These are phyloP conservation scores for Lutraria lutraria DNA, from an alignment of 2,888 invertebrate species.

Conservation along the genomic window DNA sequence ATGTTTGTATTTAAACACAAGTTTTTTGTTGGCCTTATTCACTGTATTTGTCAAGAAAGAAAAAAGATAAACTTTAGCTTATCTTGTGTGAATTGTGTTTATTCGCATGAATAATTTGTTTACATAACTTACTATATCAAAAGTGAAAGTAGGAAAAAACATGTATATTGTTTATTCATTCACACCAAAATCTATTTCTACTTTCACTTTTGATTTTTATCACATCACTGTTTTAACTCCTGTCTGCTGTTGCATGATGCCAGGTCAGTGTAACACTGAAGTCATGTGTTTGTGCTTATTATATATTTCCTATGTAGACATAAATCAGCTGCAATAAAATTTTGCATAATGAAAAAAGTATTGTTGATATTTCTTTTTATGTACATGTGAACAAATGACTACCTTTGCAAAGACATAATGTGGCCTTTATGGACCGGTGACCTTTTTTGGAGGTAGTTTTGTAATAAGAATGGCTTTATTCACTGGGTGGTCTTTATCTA, in stretches of 20 bases:
- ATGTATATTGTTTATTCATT: neutral
- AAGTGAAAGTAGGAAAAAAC: neutral
- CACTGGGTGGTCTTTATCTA: no score
- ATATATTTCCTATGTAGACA: conserved; percentile 39
- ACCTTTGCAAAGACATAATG: no score
- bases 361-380: neutral
- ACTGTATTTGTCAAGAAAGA: neutral
- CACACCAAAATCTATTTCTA: neutral
- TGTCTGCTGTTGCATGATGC: neutral
- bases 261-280: neutral
- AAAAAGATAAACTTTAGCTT: neutral
- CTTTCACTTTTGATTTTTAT: neutral
- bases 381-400: no score
- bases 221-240: neutral
- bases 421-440: no score
- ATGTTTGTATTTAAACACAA: neutral
- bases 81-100: neutral
- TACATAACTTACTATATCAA: neutral
- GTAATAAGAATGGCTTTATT: no score
- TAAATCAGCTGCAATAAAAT: conserved; percentile 29
- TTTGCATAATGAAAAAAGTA: conserved; percentile 16
- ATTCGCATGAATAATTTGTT: neutral
- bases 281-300: neutral
- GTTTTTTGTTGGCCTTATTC: neutral
- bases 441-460: no score